Base-by-base conservation (phyloP, 2,888 invertebrate species). In the Endotricha flammealis region DNA sequence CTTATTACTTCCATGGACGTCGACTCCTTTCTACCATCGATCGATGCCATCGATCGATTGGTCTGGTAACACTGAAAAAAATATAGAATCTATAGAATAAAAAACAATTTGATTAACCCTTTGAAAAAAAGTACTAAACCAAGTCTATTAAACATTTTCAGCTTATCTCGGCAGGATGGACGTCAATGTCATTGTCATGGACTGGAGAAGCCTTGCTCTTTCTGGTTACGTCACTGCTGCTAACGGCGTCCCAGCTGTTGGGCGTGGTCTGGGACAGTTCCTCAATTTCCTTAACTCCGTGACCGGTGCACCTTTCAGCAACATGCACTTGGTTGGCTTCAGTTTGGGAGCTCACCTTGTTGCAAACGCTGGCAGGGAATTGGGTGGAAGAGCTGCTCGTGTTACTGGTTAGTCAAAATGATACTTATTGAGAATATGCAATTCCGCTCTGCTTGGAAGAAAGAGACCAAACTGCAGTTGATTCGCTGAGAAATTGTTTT, bases 211-310 rank as follows among this genome's bases (percentile, higher is more conserved):
- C 1, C 50, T 67, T 0, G 64, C 70, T 0, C 2, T 36, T 0
- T 41, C 44, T 1, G 48, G 53, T 35, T 75, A 77, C 41, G 39
- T 50, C 4, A 20, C 3, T 20, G 20, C 20, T 28, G 65, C 52
- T 2, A 12, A 33, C 12, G 73, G 75, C 12, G 65, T 82, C 1
- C 75, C 83, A 9, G 72, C 48, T 0, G 67, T 81, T 0, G 83
- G 83, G 0, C 65, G 66, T 22, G 78, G 70, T 1, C 47, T 86
- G 0, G 87, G 85, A n/a, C 64, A 69, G 38, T 83, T 88, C 53
- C 42, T 88, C 1, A 46, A 48, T 5, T 83, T 78, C 48, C 39
- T 82, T 0, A 54, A 60, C 44, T 45, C 45, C 0, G 55, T 51
- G 0, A 68, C 76, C 33, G 75, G 78, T 0, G 60, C 68, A 0